Conservation (phyloP, 2,888 invertebrate genomes). For the Glaucopsyche alexis region DNA sequence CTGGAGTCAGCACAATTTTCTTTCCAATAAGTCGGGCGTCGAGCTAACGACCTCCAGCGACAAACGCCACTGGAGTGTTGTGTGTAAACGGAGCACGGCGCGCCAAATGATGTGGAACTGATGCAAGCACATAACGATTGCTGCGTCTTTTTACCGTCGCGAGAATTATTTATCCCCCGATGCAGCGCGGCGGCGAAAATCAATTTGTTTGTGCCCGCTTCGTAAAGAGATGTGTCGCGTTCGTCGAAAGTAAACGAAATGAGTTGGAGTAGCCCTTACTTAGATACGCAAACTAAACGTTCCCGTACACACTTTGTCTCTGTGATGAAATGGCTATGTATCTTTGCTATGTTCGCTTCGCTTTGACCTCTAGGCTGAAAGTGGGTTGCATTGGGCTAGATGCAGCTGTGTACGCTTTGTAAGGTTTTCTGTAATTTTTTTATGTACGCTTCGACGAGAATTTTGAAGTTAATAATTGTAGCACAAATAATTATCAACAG, state of each 20-base stretch:
- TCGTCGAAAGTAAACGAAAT: background rate
- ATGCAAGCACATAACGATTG: conserved; percentile 63
- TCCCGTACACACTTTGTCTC: background rate
- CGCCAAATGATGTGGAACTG: conserved; percentile 63
- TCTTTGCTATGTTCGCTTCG: background rate
- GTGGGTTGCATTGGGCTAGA: conserved; percentile 7
- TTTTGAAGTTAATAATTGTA: background rate
- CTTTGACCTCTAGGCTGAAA: conserved; percentile 9
- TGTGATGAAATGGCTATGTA: conserved; percentile 8
- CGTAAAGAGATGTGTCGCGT: conserved; percentile 14
- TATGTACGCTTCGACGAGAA: background rate
- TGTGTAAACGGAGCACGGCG: conserved; percentile 50
- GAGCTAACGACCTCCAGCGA: conserved; percentile 56
- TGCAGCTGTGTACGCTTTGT: background rate
- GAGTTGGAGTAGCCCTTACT: background rate
- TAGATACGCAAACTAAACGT: background rate
- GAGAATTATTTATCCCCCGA: conserved; percentile 51
- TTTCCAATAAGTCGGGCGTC: conserved; percentile 55
- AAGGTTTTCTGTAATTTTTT: conserved; percentile 2
- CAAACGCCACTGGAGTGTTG: conserved; percentile 51
- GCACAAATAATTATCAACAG: background rate
- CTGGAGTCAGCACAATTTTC: conserved; percentile 59
- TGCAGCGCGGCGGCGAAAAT: conserved; percentile 25
- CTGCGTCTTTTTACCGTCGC: conserved; percentile 53
- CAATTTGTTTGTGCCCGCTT: conserved; percentile 30